Conservation (phyloP, 2,888 invertebrate genomes). For the Bugula neritina region DNA sequence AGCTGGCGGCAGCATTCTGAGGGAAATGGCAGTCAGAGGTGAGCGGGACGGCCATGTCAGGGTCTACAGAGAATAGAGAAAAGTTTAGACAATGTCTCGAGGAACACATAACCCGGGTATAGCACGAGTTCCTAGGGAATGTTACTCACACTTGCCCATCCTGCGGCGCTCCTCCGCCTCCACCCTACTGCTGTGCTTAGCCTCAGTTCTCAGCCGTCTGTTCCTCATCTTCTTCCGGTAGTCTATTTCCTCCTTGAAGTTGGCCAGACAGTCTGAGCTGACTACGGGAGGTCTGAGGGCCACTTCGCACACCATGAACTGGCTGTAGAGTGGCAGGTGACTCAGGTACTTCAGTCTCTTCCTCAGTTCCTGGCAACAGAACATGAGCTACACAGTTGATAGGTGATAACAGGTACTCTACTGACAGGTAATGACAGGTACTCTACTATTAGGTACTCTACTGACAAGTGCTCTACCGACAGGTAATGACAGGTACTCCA, state of each 20-base stretch:
- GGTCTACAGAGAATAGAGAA: not conserved
- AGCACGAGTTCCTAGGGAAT: no score
- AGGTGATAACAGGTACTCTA: not conserved
- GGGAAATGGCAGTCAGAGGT: conserved; percentile 1
- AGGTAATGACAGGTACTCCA: not conserved
- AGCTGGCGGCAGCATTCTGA: no score
- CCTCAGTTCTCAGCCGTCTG: conserved; percentile 70
- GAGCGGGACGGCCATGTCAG: conserved; percentile 9
- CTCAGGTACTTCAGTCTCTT: conserved; percentile 69
- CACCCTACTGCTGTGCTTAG: conserved; percentile 70
- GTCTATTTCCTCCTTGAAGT: conserved; percentile 72
- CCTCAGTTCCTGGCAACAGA: conserved; percentile 61
- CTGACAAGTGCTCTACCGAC: not conserved
- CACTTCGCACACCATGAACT: conserved; percentile 83
- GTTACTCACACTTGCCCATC: conserved; percentile 59
- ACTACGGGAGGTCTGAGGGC: conserved; percentile 70
- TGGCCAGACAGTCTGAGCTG: conserved; percentile 62
- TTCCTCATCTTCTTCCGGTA: conserved; percentile 66
- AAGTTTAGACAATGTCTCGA: no score
- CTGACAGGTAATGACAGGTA: not conserved
- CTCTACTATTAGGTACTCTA: not conserved
- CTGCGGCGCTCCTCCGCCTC: conserved; percentile 66
- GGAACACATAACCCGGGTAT: no score
- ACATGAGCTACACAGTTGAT: not conserved
- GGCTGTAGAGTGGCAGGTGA: conserved; percentile 83